These are phyloP conservation scores for Montipora sp. DNA, from an alignment of 64 coral and sea anemone genomes.

Conservation along the genomic window DNA sequence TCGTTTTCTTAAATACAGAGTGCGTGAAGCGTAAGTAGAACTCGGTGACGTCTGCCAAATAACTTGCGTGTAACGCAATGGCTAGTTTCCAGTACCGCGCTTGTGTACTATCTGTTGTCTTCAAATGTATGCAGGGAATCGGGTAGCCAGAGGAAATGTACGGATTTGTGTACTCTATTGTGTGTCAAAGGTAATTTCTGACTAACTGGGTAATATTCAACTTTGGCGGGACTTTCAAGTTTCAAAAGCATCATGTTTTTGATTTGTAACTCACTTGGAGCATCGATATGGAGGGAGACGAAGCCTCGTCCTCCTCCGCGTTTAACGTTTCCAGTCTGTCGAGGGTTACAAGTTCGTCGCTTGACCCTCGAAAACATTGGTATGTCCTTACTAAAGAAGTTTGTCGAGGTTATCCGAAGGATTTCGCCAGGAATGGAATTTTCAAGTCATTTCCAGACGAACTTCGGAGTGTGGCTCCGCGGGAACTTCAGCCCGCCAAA, in stretches of 20 bases:
- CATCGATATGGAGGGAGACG: slow-evolving; percentile 24
- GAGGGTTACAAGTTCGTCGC: slow-evolving; percentile 22
- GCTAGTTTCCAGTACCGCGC: not conserved
- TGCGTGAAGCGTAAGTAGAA: too few relatives aligned
- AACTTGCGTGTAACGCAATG: not conserved
- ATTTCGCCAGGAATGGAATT: slow-evolving; percentile 21
- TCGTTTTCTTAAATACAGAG: not conserved
- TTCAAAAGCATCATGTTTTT: slow-evolving; percentile 34
- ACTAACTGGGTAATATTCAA: slow-evolving; percentile 16
- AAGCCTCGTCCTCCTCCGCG: not conserved
- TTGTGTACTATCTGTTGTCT: not conserved
- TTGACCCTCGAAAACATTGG: slow-evolving; percentile 42
- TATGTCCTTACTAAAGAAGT: slow-evolving; percentile 47
- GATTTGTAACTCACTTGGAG: slow-evolving; percentile 36
- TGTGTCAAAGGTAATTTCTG: not conserved
- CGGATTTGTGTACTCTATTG: not conserved
- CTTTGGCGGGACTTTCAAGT: slow-evolving; percentile 42
- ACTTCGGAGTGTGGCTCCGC: slow-evolving; percentile 6
- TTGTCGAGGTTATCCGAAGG: not conserved
- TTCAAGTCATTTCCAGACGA: slow-evolving; percentile 55
- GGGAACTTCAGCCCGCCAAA: slow-evolving; percentile 45
- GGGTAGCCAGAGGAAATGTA: not conserved
- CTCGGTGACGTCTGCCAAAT: not conserved
- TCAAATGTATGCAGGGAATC: too few relatives aligned
- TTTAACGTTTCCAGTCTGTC: slow-evolving; percentile 3